Evolutionary conservation across 2,888 invertebrate species (phyloP), one percentile per base, ranked within the genome.

Genomic region (Drosophila meridiana): DNA sequence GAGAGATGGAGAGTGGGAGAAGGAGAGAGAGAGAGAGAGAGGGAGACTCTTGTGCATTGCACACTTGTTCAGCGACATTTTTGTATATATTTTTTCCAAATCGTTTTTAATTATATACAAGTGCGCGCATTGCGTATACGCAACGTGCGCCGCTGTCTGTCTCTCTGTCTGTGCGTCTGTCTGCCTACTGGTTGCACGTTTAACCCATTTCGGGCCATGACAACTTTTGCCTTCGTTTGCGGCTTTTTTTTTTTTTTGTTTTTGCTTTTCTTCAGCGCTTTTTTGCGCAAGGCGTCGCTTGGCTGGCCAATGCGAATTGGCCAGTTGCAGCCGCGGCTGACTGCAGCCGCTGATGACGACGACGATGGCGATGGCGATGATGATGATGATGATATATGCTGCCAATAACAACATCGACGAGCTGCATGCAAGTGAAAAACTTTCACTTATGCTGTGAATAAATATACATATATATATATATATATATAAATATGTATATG

Each of bases 161-260:
- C 40, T 8, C 50, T 45, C 40, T 1, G 45, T 26, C 45, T 13
- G 11, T 40, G 7, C n/a, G 40, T 40, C 38, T 42, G 55, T n/a
- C 61, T 56, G 61, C 45, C 72, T 69, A 71, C 76, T 80, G 76
- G 85, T 76, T 78, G 88, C 89, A 83, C 88, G 86, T 88, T 88
- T 90, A 90, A 82, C 90, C 90, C 86, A 88, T 87, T 90, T 90
- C 58, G 79, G 71, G 82, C 69, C 87, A 89, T 82, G 86, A 89
- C 85, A 87, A 85, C 85, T 85, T 89, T 85, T 85, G 85, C 88
- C 85, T 75, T 84, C 75, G 75, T 80, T 83, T 78, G 82, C 76
- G 68, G 76, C 80, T 68, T 34, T 34, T 40, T 38, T 83, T n/a
- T n/a, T 69, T 57, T 68, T 57, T 20, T 20, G 20, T 83, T 70